Evolutionary conservation across 2,113 vertebrate species (phyloP).

Genomic region (Peucedramus taeniatus): DNA sequence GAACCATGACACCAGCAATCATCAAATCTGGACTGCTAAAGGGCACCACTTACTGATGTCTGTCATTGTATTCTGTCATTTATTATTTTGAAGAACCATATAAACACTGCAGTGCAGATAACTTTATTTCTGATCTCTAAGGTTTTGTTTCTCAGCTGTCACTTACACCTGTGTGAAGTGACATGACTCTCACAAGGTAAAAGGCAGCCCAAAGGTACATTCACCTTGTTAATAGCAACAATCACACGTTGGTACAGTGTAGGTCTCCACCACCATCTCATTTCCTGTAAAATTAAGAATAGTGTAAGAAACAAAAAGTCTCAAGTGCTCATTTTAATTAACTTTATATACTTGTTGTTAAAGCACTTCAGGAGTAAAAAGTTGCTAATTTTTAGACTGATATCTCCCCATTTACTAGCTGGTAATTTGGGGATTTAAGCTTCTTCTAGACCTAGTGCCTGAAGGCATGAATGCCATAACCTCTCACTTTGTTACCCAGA

Average conservation of each 20-base stretch:
- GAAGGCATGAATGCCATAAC: neutral
- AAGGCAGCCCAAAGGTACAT: neutral
- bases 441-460: neutral
- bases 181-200: neutral
- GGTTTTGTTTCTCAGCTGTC: neutral
- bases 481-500: neutral
- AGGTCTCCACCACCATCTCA: too few species aligned
- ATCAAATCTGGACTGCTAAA: neutral
- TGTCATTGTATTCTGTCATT: neutral
- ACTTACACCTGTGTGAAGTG: neutral
- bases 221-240: neutral
- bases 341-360: neutral
- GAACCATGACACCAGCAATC: neutral
- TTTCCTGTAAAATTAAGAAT: neutral
- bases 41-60: neutral
- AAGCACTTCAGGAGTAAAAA: neutral
- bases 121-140: neutral
- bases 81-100: neutral
- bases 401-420: neutral
- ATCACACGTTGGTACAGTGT: neutral
- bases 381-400: neutral
- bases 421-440: neutral
- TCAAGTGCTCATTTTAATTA: neutral
- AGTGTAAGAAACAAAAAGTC: neutral
- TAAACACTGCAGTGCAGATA: neutral